Percentiles rank a stretch among this genome's conserved stretches.
Conservation (phyloP, 1,140 invertebrate species). For the Aculops lycopersici region DNA sequence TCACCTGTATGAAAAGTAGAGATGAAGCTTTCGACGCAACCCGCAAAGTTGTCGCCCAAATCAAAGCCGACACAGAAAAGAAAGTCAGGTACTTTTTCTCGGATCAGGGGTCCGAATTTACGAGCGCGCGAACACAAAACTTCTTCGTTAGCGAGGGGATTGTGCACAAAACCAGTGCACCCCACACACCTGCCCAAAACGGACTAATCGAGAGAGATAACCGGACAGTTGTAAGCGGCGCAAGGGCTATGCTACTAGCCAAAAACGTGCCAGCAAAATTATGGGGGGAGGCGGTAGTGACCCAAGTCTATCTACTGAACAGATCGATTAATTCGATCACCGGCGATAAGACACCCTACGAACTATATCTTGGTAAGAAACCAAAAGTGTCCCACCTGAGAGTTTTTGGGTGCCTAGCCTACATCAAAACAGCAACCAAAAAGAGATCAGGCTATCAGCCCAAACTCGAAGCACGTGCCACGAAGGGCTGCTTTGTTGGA, state of each 20-base stretch:
- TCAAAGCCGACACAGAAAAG: too few relatives aligned
- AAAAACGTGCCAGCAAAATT: neutral
- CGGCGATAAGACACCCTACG: slow-evolving; percentile 1
- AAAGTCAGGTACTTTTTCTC: too few relatives aligned
- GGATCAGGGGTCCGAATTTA: too few relatives aligned
- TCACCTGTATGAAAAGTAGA: slow-evolving; percentile 17
- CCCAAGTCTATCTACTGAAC: slow-evolving; percentile 1
- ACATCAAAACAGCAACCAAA: neutral
- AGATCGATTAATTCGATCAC: neutral
- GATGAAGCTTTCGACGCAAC: too few relatives aligned
- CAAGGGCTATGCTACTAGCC: neutral
- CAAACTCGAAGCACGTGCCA: neutral
- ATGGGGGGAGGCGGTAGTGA: neutral
- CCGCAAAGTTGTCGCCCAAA: too few relatives aligned
- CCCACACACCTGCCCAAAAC: too few relatives aligned
- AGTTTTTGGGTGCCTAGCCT: slow-evolving; percentile 1
- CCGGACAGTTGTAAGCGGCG: slow-evolving; percentile 1
- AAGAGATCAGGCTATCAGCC: neutral
- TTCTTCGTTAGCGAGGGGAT: too few relatives aligned
- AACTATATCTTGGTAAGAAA: slow-evolving; percentile 1
- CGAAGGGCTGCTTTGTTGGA: neutral
- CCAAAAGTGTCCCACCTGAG: neutral
- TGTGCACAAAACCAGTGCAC: too few relatives aligned
- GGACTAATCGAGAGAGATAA: slow-evolving; percentile 1
- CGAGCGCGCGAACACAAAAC: too few relatives aligned